Percentiles rank a stretch among this genome's conserved stretches.
Evolutionary conservation across 2,797 vertebrate species (phyloP).

Genomic region (Cynodonichthys magdalenae): DNA sequence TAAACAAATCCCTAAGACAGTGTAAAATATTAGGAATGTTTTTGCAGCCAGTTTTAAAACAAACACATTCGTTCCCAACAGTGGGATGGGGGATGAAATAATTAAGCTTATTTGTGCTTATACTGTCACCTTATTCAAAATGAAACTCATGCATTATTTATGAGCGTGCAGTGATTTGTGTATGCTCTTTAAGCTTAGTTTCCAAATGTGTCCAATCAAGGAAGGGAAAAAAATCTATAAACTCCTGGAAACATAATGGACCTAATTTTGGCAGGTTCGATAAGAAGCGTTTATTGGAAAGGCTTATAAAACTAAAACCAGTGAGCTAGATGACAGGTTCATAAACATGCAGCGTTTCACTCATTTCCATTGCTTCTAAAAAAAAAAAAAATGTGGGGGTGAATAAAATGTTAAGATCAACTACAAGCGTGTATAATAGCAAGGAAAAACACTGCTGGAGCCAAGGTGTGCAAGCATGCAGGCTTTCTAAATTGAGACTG

Average conservation of each 20-base stretch:
- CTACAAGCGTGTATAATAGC: constrained; percentile 28
- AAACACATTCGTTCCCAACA: constrained; percentile 25
- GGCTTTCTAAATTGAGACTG: constrained; percentile 43
- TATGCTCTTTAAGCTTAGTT: constrained; percentile 1
- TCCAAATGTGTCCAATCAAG: constrained; percentile 2
- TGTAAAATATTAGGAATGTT: constrained; percentile 57
- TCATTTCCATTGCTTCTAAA: constrained; percentile 14
- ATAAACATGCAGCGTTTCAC: constrained; percentile 5
- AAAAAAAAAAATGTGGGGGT: constrained; percentile 3
- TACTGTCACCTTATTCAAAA: constrained; percentile 28
- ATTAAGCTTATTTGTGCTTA: constrained; percentile 22
- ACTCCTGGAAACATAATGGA: constrained; percentile 1
- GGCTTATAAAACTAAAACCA: constrained; percentile 4
- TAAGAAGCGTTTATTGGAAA: not conserved
- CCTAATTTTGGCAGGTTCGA: constrained; percentile 6
- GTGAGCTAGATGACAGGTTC: not conserved
- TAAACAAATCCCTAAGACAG: constrained; percentile 46
- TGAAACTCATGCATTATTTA: constrained; percentile 11
- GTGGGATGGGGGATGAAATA: constrained; percentile 19
- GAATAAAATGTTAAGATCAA: constrained; percentile 30
- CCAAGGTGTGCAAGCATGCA: constrained; percentile 18
- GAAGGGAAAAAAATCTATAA: not conserved
- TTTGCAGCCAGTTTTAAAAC: constrained; percentile 44
- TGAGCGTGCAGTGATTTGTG: constrained; percentile 4
- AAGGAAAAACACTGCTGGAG: constrained; percentile 29